These are phyloP conservation scores for Seira sanloemensis DNA, from an alignment of 2,888 invertebrate genomes.

Conservation along the genomic window DNA sequence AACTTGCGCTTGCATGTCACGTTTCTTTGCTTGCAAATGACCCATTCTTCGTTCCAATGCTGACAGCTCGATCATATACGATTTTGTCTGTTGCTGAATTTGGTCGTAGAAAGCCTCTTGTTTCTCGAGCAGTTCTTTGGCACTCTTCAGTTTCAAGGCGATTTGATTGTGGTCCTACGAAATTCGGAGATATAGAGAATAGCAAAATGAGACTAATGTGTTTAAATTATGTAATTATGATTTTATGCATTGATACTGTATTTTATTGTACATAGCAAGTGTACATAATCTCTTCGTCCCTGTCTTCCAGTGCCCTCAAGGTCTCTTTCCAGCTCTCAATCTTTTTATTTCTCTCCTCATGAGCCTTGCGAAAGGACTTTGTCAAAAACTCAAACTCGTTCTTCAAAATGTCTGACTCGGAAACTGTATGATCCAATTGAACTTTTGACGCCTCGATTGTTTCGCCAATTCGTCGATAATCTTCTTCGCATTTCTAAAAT, in stretches of 20 bases:
- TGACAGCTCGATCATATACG: constrained; percentile 19
- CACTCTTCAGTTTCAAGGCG: constrained; percentile 32
- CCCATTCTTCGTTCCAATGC: constrained; percentile 19
- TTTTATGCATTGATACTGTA: background rate
- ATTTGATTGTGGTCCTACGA: constrained; percentile 23
- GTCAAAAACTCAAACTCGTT: constrained; percentile 60
- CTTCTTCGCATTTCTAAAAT: constrained; percentile 67
- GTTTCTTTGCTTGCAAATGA: background rate
- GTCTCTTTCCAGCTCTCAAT: constrained; percentile 69
- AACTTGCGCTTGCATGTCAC: background rate
- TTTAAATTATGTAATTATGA: background rate
- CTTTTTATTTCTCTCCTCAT: constrained; percentile 65
- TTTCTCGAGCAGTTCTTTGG: constrained; percentile 36
- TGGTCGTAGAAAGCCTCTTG: constrained; percentile 41
- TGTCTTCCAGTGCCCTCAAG: constrained; percentile 57
- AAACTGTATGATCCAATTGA: constrained; percentile 46
- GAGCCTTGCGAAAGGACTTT: constrained; percentile 63
- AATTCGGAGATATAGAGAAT: too few species aligned
- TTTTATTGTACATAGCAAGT: constrained; percentile 58
- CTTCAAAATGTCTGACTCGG: constrained; percentile 57
- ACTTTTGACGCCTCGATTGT: constrained; percentile 31
- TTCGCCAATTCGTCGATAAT: constrained; percentile 57
- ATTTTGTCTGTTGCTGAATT: constrained; percentile 42
- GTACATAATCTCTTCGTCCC: constrained; percentile 67
- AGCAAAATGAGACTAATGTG: too few species aligned